Percentiles rank a stretch among this genome's conserved stretches.
These are phyloP conservation scores for Tetrax tetrax DNA, from an alignment of 2,113 vertebrate genomes.

Conservation along the genomic window DNA sequence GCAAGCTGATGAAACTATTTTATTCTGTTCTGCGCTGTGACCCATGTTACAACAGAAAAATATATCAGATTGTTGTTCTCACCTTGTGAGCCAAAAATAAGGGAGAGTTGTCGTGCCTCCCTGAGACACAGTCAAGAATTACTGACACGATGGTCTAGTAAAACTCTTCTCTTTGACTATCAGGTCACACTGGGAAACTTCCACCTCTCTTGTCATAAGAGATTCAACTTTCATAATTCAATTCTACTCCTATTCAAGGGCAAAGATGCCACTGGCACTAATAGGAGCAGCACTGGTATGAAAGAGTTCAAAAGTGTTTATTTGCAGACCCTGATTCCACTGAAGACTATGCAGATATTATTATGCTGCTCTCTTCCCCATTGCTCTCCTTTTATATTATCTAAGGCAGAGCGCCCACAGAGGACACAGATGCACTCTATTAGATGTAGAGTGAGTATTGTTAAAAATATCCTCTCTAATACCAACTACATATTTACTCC, in stretches of 20 bases:
- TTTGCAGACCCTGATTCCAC: conserved; percentile 36
- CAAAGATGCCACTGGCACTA: conserved; percentile 37
- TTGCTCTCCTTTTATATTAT: conserved; percentile 6
- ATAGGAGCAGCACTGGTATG: conserved; percentile 15
- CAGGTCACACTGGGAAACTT: conserved; percentile 21
- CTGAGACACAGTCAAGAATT: conserved; percentile 15
- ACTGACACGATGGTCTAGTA: background rate
- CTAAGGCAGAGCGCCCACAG: conserved; percentile 44
- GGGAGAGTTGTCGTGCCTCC: background rate
- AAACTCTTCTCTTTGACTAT: conserved; percentile 17
- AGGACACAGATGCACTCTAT: conserved; percentile 61
- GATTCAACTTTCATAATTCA: conserved; percentile 10
- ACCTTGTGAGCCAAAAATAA: background rate
- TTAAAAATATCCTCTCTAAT: conserved; percentile 59
- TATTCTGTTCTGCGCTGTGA: background rate
- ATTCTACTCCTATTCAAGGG: conserved; percentile 25
- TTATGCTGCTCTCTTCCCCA: conserved; percentile 27
- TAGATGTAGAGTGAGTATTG: conserved; percentile 52
- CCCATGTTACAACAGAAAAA: background rate
- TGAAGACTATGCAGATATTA: conserved; percentile 51
- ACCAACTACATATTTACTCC: conserved; percentile 65
- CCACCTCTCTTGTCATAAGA: conserved; percentile 4
- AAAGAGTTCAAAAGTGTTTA: conserved; percentile 51
- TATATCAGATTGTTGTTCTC: background rate
- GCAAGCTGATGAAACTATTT: background rate